Evolutionary conservation across 2,888 invertebrate species (phyloP).

Genomic region (Leistus spinibarbis): DNA sequence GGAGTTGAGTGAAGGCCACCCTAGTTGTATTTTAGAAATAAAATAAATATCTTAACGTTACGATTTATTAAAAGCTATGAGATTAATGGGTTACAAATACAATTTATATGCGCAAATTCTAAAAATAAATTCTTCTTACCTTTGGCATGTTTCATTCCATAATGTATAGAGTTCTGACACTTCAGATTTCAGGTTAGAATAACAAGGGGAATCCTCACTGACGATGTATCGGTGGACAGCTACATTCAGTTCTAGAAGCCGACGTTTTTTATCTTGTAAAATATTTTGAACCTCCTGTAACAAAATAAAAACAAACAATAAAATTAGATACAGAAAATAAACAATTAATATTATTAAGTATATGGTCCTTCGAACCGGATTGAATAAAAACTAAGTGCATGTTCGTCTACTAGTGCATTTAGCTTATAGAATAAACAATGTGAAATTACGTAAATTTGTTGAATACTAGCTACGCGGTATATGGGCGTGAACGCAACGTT

Average conservation of each 20-base stretch:
- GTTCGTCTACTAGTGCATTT: neutral
- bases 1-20: no score
- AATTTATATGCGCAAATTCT: no score
- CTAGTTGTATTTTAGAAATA: no score
- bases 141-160: constrained; percentile 73
- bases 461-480: neutral
- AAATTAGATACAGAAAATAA: neutral
- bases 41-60: neutral
- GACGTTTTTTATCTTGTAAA: constrained; percentile 63
- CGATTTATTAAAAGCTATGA: neutral
- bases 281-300: constrained; percentile 62
- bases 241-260: constrained; percentile 64
- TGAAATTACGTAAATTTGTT: neutral
- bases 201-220: constrained; percentile 55
- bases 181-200: constrained; percentile 66
- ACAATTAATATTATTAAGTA: neutral
- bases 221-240: constrained; percentile 64
- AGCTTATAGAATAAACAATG: neutral
- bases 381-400: neutral
- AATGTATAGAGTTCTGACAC: constrained; percentile 70
- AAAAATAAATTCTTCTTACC: no score
- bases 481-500: constrained; percentile 20
- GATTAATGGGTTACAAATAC: no score
- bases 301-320: constrained; percentile 32
- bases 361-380: neutral